Conservation (phyloP, 2,888 invertebrate species). For the Tetropium fuscum region DNA sequence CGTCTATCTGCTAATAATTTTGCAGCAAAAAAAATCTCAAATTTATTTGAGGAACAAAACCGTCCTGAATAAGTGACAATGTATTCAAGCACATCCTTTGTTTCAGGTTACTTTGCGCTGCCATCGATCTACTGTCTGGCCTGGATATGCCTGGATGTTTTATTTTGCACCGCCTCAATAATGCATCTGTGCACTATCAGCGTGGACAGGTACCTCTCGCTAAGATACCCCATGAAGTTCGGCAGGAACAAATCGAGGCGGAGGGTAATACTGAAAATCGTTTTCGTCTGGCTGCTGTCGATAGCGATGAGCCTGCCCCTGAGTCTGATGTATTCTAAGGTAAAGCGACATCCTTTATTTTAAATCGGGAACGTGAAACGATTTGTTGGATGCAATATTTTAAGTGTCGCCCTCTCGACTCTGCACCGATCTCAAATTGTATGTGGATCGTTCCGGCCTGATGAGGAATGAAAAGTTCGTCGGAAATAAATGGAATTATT, state of each 20-base stretch:
- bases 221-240: constrained; percentile 93
- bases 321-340: constrained; percentile 90
- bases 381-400: no score
- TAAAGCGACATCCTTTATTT: constrained; percentile 63
- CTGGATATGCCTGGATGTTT: constrained; percentile 95
- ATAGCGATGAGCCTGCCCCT: constrained; percentile 92
- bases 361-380: no score
- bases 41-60: no score
- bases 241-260: constrained; percentile 89
- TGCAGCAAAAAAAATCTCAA: no score
- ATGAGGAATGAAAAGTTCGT: no score
- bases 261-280: constrained; percentile 89
- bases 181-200: constrained; percentile 98
- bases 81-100: constrained; percentile 36
- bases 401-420: no score
- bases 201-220: constrained; percentile 92
- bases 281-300: constrained; percentile 93
- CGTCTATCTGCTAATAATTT: no score
- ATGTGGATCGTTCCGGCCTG: no score
- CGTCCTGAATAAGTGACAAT: not conserved
- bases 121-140: constrained; percentile 89
- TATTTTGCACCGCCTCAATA: constrained; percentile 97
- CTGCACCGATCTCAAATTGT: no score
- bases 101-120: constrained; percentile 84
- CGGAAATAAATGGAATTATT: no score